Evolutionary conservation across 1,140 invertebrate species (phyloP).

Genomic region (Oppia nitens): DNA sequence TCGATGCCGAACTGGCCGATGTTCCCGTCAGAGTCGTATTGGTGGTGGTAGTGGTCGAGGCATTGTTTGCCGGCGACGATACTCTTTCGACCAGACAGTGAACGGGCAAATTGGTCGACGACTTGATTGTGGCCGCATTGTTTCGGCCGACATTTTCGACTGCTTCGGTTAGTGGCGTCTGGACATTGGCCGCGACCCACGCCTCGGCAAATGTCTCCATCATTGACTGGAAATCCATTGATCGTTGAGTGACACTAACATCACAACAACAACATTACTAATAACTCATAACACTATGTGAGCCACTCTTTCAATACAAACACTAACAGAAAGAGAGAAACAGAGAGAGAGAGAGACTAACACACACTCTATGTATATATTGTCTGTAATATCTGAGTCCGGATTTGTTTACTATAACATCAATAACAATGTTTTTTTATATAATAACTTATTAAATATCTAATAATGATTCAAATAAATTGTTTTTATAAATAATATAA

Average conservation of each 20-base stretch:
- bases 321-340: too few species aligned
- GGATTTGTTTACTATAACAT: too few species aligned
- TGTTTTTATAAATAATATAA: not conserved
- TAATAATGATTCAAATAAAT: not conserved
- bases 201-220: constrained; percentile 93
- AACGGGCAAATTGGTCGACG: constrained; percentile 68
- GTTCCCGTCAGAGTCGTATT: not conserved
- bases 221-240: constrained; percentile 88
- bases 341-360: not conserved
- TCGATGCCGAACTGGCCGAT: not conserved
- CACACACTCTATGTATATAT: not conserved
- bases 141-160: constrained; percentile 40
- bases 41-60: not conserved
- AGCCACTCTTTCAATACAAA: too few species aligned
- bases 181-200: constrained; percentile 81
- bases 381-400: too few species aligned
- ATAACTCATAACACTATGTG: too few species aligned
- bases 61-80: constrained; percentile 9
- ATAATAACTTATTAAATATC: too few species aligned
- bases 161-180: constrained; percentile 33
- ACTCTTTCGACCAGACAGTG: constrained; percentile 56
- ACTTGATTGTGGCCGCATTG: too few species aligned
- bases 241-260: too few species aligned
- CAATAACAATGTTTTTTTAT: too few species aligned
- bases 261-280: too few species aligned